phyloP scores from a whole-genome alignment of 2,797 vertebrate genomes.

The Acrocephalus scirpaceus region DNA sequence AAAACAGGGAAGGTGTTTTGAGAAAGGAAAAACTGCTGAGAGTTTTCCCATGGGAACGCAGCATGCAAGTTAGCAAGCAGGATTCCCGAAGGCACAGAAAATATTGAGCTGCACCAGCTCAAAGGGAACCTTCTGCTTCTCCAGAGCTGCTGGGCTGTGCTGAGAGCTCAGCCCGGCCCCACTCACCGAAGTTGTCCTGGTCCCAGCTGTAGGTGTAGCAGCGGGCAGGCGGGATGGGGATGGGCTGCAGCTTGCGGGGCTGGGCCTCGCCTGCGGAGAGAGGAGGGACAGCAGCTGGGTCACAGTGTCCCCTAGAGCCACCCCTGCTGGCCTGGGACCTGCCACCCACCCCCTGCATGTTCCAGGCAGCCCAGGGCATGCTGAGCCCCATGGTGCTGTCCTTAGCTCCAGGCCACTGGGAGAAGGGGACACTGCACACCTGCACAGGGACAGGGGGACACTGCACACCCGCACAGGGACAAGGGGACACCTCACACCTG shows the following conservation, averaged over 20 bases:
- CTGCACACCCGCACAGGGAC: background rate
- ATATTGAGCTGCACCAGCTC: background rate
- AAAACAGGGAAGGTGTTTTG: too few species aligned
- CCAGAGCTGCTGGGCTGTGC: background rate
- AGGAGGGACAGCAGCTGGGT: background rate
- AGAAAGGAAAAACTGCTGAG: too few species aligned
- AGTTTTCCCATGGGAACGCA: too few species aligned
- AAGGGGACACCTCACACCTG: background rate
- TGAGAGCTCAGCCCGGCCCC: fast-evolving
- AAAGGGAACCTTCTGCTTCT: background rate
- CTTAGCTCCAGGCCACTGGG: fast-evolving
- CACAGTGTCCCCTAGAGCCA: background rate
- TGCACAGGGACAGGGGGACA: too few species aligned
- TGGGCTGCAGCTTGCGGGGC: slow-evolving; percentile 81
- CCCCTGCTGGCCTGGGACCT: background rate
- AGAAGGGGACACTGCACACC: too few species aligned
- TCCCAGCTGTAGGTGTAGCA: slow-evolving; percentile 93
- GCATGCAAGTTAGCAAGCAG: too few species aligned
- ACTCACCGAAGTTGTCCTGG: slow-evolving; percentile 95
- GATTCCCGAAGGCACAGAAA: too few species aligned
- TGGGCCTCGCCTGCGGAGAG: slow-evolving; percentile 55
- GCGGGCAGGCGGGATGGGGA: slow-evolving; percentile 87
- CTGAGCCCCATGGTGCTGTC: background rate
- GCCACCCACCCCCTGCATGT: background rate
- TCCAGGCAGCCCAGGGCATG: background rate